Percentiles rank a stretch among this genome's conserved stretches.
Evolutionary conservation across 2,888 invertebrate genomes (phyloP).

Genomic region (Bellardia pandia): DNA sequence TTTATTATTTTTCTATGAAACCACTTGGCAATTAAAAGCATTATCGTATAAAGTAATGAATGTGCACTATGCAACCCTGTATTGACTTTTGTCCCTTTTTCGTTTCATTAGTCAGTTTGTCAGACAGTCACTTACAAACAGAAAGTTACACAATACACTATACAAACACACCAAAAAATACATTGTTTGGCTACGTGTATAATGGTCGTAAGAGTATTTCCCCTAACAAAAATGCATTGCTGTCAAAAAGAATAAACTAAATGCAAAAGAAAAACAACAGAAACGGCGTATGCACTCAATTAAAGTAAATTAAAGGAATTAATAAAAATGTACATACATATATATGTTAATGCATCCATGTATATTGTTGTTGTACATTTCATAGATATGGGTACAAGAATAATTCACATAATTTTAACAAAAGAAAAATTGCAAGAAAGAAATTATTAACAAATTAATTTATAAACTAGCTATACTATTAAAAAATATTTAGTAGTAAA

Average conservation of each 20-base stretch:
- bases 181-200: conserved; percentile 25
- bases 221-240: conserved; percentile 52
- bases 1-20: conserved; percentile 5
- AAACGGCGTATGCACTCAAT: conserved; percentile 41
- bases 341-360: neutral
- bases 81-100: conserved; percentile 63
- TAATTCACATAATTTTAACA: neutral
- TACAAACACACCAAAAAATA: neutral
- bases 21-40: conserved; percentile 16
- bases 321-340: neutral
- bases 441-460: conserved; percentile 26
- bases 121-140: conserved; percentile 27
- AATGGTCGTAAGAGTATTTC: conserved; percentile 25
- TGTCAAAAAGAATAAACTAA: conserved; percentile 53
- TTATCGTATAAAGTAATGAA: neutral
- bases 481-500: conserved; percentile 20
- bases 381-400: neutral
- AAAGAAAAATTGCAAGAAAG: neutral
- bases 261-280: conserved; percentile 47
- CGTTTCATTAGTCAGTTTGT: conserved; percentile 1
- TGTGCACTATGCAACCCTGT: conserved; percentile 55
- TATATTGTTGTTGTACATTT: neutral
- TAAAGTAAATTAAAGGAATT: conserved; percentile 53
- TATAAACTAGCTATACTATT: neutral
- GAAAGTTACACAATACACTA: neutral